phyloP scores from a whole-genome alignment of 2,797 vertebrate genomes.

The Lepus townsendii region DNA sequence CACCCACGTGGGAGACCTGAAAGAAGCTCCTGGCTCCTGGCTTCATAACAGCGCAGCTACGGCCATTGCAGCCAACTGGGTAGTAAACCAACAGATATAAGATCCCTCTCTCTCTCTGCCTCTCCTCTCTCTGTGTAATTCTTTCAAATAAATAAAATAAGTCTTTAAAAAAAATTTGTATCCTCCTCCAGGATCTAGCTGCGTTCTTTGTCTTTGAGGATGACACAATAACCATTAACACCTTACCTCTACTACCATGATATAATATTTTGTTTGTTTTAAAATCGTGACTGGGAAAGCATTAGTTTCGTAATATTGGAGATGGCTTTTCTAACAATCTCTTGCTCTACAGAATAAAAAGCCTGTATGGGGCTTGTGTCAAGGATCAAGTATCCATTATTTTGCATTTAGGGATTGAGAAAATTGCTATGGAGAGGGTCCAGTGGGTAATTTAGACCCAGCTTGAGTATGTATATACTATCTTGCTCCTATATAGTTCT shows the following conservation, averaged over 20 bases:
- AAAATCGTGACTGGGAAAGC: neutral
- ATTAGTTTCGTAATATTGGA: neutral
- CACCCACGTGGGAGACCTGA: no score
- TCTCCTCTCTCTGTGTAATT: no score
- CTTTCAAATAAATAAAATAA: no score
- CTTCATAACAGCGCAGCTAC: no score
- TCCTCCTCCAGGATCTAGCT: neutral
- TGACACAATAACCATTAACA: neutral
- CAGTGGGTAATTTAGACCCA: neutral
- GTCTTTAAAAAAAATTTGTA: no score
- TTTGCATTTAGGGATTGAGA: neutral
- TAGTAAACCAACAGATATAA: no score
- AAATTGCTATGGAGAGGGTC: neutral
- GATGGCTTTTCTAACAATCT: no score
- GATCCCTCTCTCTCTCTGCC: no score
- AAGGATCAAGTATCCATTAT: neutral
- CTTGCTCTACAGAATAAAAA: neutral
- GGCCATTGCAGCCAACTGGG: no score
- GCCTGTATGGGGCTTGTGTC: neutral
- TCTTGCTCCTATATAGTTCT: neutral
- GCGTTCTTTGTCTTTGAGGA: neutral
- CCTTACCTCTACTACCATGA: neutral
- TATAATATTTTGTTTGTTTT: neutral
- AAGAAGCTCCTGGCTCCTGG: no score
- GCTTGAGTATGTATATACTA: neutral